Evolutionary conservation across 2,888 invertebrate species (phyloP).

Genomic region (Cheiracanthium punctorium): DNA sequence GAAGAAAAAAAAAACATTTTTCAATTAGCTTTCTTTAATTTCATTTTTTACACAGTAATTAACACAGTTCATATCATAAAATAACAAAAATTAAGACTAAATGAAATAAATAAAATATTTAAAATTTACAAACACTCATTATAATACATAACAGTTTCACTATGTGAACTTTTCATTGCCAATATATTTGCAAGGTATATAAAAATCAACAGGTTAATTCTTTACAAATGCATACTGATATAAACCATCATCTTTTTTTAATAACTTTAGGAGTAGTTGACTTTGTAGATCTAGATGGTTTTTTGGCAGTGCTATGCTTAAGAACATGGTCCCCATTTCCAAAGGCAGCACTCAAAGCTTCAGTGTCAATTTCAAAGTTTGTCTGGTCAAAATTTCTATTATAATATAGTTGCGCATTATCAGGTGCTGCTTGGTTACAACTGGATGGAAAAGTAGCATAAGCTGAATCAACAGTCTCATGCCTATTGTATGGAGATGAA

Average conservation of each 20-base stretch:
- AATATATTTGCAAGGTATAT: too few relatives aligned
- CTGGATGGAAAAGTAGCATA: conserved; percentile 28
- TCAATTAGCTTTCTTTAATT: too few relatives aligned
- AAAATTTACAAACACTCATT: too few relatives aligned
- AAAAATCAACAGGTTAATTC: too few relatives aligned
- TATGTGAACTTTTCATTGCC: too few relatives aligned
- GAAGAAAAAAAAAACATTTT: too few relatives aligned
- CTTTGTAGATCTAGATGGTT: neutral
- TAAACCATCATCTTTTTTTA: neutral
- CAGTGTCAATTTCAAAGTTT: conserved; percentile 37
- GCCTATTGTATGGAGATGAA: neutral
- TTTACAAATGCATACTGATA: neutral
- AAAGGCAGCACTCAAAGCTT: conserved; percentile 39
- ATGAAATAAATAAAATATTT: too few relatives aligned
- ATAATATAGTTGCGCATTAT: neutral
- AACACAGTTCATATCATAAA: too few relatives aligned
- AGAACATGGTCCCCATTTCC: neutral
- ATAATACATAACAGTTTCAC: too few relatives aligned
- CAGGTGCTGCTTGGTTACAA: neutral
- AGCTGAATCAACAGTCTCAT: conserved; percentile 23
- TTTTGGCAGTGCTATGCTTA: conserved; percentile 57
- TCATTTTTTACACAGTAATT: too few relatives aligned
- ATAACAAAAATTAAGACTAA: too few relatives aligned
- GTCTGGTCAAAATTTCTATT: conserved; percentile 5
- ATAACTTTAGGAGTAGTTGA: neutral